Base-by-base conservation (phyloP, 2,113 vertebrate genomes). In the Gopherus flavomarginatus region DNA sequence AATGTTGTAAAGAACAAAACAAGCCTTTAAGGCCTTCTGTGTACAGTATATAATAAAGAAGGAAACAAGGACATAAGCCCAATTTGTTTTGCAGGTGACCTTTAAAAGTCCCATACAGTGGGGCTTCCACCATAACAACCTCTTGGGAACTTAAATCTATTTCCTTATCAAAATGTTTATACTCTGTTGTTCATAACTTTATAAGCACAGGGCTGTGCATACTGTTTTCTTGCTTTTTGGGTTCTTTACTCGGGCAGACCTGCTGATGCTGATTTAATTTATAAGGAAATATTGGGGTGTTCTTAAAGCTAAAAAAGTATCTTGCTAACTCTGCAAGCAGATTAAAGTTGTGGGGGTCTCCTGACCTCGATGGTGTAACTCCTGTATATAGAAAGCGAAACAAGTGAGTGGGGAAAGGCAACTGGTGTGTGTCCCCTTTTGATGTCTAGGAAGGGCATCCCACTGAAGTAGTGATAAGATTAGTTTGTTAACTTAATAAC, bases 361-460 rank as follows among this genome's bases (percentile, higher is more conserved):
- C 26, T 81, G 59, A 56, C 9, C 0, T 0, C 0, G 0, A 21
- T 21, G 53, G 24, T 84, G 87, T 21, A 52, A 17, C 84, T 88
- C 44, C 14, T 5, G 42, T n/a, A 1, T 0, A 1, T 38, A 57
- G 35, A 86, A 86, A 83, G n/a, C 50, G 65, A 87, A 2, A 0
- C 8, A 8, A 8, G 35, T 47, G 21, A n/a, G 49, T 90, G 27
- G 5, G 53, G 26, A 29, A 75, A 78, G 62, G 69, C 81, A 93
- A 31, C 52, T 85, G 65, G 4, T 2, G 0, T 2, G n/a, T 17
- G 31, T 87, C 57, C 31, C 56, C 0, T 0, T 56, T 38, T 0
- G 1, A 65, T 14, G 54, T 53, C 69, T 84, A 21, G 2, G 3
- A 11, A 72, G 47, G 19, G 56, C 81, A 42, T 81, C 72, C 49